Base-by-base conservation (phyloP, 35 echinoderm and acorn worm species). In the Chiridota heheva region DNA sequence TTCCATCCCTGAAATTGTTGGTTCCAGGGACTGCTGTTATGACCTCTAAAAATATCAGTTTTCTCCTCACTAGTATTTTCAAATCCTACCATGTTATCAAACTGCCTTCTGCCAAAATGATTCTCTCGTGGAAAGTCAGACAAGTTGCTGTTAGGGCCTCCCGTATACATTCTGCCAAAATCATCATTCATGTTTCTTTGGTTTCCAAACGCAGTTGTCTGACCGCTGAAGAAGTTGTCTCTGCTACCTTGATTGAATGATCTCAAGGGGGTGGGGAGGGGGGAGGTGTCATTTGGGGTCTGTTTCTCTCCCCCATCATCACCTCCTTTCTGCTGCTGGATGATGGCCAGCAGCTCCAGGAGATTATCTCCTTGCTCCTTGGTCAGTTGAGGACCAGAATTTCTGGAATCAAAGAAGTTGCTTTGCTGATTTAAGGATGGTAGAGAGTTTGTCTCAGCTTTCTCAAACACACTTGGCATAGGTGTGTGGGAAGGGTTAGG, bases 271-370 rank as follows among this genome's bases (percentile, higher is more conserved):
- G 68, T 45, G 69, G 63, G 3, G 43, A 66, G 12, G 63, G 71
- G 39, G 40, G 71, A 25, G 34, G 80, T 27, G 36, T 43, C 46
- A 70, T 45, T 60, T 28, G 43, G 43, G 30, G 6, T 47, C 33
- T 73, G 18, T 17, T 41, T 15, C 29, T 31, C 12, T 31, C 39
- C 1, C 63, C 63, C 2, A 67, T 22, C 0, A 33, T 26, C 36
- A 44, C 48, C 44, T 78, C 57, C 37, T 62, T 73, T 81, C 75
- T 87, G 85, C 20, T 64, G 66, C 59, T 87, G 74, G 33, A 87
- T 31, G 35, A 66, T 79, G 2, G 75, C 49, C 18, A 87, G 85
- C 42, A 90, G 56, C 30, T 90, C 80, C 16, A 90, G 47, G 40
- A 77, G 60, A 37, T 69, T 90, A 4, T 36, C 57, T 31, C 57